A percentile compares a stretch with the other conserved stretches of the same genome.
Conservation (phyloP, 1,140 invertebrate species). For the Cydia pomonella region DNA sequence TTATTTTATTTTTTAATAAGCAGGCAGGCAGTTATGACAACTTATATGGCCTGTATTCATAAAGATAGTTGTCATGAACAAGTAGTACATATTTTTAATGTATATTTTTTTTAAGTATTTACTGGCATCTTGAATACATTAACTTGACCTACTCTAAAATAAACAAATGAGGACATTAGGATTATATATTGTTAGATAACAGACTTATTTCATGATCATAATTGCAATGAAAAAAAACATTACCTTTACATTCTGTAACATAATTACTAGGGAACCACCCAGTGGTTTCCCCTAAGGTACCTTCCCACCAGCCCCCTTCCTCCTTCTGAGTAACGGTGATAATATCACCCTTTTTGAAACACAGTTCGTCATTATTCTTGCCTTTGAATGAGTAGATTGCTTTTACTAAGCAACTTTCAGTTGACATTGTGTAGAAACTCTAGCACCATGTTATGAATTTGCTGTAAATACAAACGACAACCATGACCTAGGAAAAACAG, state of each 20-base stretch:
- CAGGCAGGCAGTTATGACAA: too few relatives aligned
- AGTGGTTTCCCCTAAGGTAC: slow-evolving; percentile 95
- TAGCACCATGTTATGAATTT: slow-evolving; percentile 64
- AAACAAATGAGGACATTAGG: not conserved
- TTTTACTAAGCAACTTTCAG: slow-evolving; percentile 89
- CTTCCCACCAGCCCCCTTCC: slow-evolving; percentile 99
- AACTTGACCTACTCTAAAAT: too few relatives aligned
- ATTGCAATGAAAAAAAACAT: slow-evolving; percentile 38
- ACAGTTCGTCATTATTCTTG: slow-evolving; percentile 98
- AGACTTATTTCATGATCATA: slow-evolving; percentile 28
- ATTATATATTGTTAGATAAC: not conserved
- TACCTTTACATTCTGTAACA: slow-evolving; percentile 92
- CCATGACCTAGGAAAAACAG: not conserved
- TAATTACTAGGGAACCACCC: slow-evolving; percentile 99
- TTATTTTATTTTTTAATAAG: too few relatives aligned
- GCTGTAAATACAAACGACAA: slow-evolving; percentile 7
- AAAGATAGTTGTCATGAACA: too few relatives aligned
- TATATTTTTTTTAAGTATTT: too few relatives aligned
- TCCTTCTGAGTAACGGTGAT: slow-evolving; percentile 96
- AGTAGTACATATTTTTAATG: too few relatives aligned
- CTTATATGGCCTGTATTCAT: too few relatives aligned
- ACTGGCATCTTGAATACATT: too few relatives aligned
- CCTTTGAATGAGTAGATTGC: slow-evolving; percentile 96
- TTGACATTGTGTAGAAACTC: slow-evolving; percentile 75
- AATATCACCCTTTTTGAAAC: slow-evolving; percentile 97